Base-by-base conservation (phyloP, 92 coral and sea anemone species). In the Umimayanthus kanabou region DNA sequence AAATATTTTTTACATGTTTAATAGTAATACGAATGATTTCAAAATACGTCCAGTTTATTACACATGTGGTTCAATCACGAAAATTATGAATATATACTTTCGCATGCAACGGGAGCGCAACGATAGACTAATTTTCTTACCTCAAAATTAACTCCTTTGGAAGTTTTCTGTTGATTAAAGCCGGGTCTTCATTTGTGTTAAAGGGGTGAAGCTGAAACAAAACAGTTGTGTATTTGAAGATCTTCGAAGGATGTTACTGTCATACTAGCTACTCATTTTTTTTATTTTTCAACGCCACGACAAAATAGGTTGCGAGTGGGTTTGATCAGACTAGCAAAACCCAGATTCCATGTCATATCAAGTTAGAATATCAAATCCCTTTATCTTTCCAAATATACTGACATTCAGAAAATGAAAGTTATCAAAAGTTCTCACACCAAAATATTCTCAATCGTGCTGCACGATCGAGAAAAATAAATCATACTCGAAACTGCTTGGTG, bases 141-240 rank as follows among this genome's bases (percentile, higher is more conserved):
- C 99, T 95, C 85, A 97, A 91, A 39, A 97, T 93, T 76, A 97
- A 95, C 92, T 97, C 99, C 90, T 93, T 95, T 18, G 98, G 99
- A 77, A 97, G 98, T 85, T 97, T 97, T 87, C 93, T 97, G 93
- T 97, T 95, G 69, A 97, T 97, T 73, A 92, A 88, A 53, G 98
- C 98, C 75, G 94, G 96, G 39, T 97, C 99, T 76, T 93, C 97
- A 92, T 97, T 97, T 88, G 95, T 92, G 93, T 97, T 97, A 88
- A 97, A 94, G 77, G 92, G 92, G 73, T 94, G 98, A 79, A 97
- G 95, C 99, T 97, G 91, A 26, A 92, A 92, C 47, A 80, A n/a
- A 89, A 81, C 23, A 28, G 18, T 47, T 78, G 39, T 26, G 29
- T 78, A 78, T 45, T 33, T 73, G 30, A 85, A 70, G 28, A 72